Evolutionary conservation across 1,140 invertebrate species (phyloP), one percentile per base, ranked within the genome.

Genomic region (Delia radicum): DNA sequence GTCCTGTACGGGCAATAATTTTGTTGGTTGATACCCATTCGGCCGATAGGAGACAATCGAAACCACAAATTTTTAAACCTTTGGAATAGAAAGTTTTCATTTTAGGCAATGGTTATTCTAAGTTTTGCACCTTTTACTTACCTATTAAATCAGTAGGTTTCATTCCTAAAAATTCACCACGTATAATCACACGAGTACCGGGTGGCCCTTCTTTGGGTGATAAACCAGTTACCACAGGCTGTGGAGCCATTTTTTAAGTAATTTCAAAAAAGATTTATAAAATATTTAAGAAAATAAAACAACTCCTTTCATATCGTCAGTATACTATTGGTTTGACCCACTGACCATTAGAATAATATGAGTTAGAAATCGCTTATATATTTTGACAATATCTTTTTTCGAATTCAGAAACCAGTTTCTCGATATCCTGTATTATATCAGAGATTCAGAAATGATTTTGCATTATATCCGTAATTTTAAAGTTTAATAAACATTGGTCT

Each of bases 1-100:
- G 92, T 0, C 96, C 97, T 29, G 97, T 97, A 76, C 97, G 91
- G 0, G 97, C 97, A 55, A 98, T 93, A 77, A 99, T 98, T 90
- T 99, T 99, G 80, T 97, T 99, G 18, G 93, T 90, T 1, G 96
- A 97, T 84, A 98, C 97, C 98, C 98, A 99, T 90, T 99, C 97
- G 0, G 96, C 96, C 48, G 96, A 96, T 63, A 99, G 87, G 2
- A 97, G 85, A 85, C 97, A 99, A 81, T 99, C 97, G 80, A 94
- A 94, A 0, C 95, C 96, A 89, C 98, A 99, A 80, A 99, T 99
- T 79, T 93, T 93, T 0, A 99, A 86, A 77, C 95, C 96, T 96
- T 8, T 15, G 77, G 55, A 0, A 4, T 26, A 55, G 31, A 18
- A 3, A 73, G 67, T 73, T 48, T 24, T 1, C 37, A 31, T 69